phyloP scores from a whole-genome alignment of 2,888 invertebrate genomes.

The Eilema griseolum region DNA sequence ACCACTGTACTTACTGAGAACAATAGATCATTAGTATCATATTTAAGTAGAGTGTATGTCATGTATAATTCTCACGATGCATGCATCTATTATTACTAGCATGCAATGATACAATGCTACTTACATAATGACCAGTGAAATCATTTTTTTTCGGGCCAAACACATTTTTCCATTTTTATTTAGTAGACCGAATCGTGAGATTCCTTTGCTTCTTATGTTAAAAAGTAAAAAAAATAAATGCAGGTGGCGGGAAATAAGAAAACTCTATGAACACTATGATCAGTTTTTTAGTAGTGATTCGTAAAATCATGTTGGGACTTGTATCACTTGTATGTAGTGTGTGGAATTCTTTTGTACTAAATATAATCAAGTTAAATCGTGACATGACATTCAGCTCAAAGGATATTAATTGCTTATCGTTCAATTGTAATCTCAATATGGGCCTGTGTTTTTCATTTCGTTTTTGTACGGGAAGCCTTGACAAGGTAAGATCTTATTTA shows the following conservation, averaged over 20 bases:
- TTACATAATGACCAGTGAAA: conserved; percentile 8
- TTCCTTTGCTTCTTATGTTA: neutral
- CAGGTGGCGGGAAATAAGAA: neutral
- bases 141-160: neutral
- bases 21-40: conserved; percentile 16
- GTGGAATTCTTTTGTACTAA: conserved; percentile 21
- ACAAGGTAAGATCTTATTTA: conserved; percentile 63
- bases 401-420: conserved; percentile 45
- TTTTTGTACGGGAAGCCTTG: conserved; percentile 55
- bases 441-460: conserved; percentile 73
- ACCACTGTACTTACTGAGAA: neutral
- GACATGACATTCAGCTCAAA: conserved; percentile 60
- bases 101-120: conserved; percentile 1
- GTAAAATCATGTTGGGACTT: conserved; percentile 62
- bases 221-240: neutral
- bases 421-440: conserved; percentile 64
- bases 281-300: neutral
- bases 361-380: conserved; percentile 40
- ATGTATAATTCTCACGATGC: conserved; percentile 15
- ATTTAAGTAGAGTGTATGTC: conserved; percentile 5
- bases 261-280: neutral
- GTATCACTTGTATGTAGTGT: conserved; percentile 60
- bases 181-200: neutral
- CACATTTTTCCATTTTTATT: neutral
- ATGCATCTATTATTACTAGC: conserved; percentile 9